Conservation (phyloP, 2,113 vertebrate species). For the Murina feae region DNA sequence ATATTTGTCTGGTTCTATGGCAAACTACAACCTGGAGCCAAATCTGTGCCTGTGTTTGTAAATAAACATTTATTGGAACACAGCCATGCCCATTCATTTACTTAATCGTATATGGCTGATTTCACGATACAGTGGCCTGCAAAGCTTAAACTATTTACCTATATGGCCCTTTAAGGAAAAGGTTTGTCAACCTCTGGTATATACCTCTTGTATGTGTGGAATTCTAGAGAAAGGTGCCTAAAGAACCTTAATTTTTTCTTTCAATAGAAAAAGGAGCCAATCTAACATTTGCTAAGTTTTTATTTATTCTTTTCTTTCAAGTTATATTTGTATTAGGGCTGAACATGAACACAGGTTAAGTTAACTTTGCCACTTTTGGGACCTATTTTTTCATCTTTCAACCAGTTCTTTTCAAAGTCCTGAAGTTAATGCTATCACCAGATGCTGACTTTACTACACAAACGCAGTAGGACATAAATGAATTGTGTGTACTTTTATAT, state of each 20-base stretch:
- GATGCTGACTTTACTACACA: neutral
- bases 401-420: neutral
- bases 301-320: conserved; percentile 1
- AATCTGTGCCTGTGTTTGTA: neutral
- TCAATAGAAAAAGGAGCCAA: neutral
- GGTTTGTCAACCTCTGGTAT: neutral
- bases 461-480: neutral
- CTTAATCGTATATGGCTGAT: neutral
- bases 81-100: neutral
- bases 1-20: neutral
- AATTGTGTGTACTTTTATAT: neutral
- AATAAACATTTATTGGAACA: neutral
- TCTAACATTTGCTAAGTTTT: neutral
- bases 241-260: neutral
- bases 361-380: neutral
- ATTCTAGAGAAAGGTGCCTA: neutral
- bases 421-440: neutral
- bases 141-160: neutral
- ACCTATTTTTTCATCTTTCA: neutral
- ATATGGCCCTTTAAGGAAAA: neutral
- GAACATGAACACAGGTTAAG: neutral
- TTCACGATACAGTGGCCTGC: neutral
- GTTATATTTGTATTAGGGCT: neutral
- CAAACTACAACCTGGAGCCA: neutral
- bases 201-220: neutral